Evolutionary conservation across 2,888 invertebrate species (phyloP), one percentile per base, ranked within the genome.

Genomic region (Platycheirus rosarum): DNA sequence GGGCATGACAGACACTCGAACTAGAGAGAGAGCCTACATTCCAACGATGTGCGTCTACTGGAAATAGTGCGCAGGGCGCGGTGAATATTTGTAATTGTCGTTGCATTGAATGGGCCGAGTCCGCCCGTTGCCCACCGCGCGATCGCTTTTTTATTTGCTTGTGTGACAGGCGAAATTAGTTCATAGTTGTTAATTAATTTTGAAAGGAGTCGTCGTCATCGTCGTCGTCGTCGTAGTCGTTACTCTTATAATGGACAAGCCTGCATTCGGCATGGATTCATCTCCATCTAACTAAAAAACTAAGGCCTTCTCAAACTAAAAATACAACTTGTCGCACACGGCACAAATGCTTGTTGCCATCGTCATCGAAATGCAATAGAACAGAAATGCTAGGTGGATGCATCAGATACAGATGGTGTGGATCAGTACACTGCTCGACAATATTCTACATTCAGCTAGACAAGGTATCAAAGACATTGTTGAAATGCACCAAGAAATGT

Each of bases 161-260:
- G 63, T 74, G 68, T 80, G 80, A 80, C 82, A 77, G 68, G 87
- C 87, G 86, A 89, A 89, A 89, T 89, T 89, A 88, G 89, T 88
- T 88, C 88, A 88, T 86, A 87, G 89, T 87, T 87, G 89, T 88
- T 90, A 89, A 89, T 90, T 89, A 89, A 87, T 87, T 88, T 87
- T 89, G 90, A 89, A 77, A 82, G 82, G 77, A 82, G 82, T 73
- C 77, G 66, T 63, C 77, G 76, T 63, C 77, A 71, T 76, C 71
- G 29, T 32, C 8, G 80, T 76, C 70, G 80, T 68, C 32, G 53
- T 73, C 65, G 18, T 26, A 2, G 40, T 18, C 20, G 13, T 26
- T 29, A 51, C 40, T 11, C 14, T 44, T 26, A 20, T 26, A 35
- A 29, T 70, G 44, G 71, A 60, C 65, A 57, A 77, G 77, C 71